Conservation (phyloP, 2,888 invertebrate species). For the Stomorhina lunata region DNA sequence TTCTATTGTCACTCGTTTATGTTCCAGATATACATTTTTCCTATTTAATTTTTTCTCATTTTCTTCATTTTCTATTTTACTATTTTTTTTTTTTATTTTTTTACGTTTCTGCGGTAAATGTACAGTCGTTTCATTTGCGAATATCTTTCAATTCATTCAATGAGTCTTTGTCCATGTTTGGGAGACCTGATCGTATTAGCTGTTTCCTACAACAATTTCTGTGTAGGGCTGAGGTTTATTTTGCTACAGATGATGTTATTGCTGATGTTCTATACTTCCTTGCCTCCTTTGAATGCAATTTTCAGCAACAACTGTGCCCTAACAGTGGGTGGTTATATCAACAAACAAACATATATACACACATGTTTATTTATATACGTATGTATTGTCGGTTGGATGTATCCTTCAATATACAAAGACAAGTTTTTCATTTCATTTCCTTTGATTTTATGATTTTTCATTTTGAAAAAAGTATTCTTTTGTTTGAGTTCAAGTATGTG, state of each 20-base stretch:
- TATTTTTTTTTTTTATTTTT: no score
- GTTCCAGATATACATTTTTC: conserved; percentile 36
- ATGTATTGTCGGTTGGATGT: conserved; percentile 6
- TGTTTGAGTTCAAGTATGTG: conserved; percentile 47
- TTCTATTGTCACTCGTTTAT: conserved; percentile 57
- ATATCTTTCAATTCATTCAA: no score
- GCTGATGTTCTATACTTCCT: conserved; percentile 14
- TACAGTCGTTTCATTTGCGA: no score
- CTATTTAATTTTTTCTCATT: no score
- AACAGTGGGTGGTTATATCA: background rate
- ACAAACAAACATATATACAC: no score
- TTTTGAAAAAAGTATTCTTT: conserved; percentile 30
- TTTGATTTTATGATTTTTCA: conserved; percentile 38
- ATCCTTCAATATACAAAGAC: conserved; percentile 37
- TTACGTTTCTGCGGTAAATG: no score
- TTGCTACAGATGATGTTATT: conserved; percentile 10
- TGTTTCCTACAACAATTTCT: background rate
- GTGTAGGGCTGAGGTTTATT: conserved; percentile 23
- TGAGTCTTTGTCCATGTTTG: background rate
- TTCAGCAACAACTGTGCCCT: background rate
- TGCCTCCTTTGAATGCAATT: background rate
- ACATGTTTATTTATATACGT: background rate
- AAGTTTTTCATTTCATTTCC: conserved; percentile 44
- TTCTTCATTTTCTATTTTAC: no score
- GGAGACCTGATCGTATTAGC: background rate